phyloP scores from a whole-genome alignment of 2,888 invertebrate species.

The Ochropleura leucogaster region DNA sequence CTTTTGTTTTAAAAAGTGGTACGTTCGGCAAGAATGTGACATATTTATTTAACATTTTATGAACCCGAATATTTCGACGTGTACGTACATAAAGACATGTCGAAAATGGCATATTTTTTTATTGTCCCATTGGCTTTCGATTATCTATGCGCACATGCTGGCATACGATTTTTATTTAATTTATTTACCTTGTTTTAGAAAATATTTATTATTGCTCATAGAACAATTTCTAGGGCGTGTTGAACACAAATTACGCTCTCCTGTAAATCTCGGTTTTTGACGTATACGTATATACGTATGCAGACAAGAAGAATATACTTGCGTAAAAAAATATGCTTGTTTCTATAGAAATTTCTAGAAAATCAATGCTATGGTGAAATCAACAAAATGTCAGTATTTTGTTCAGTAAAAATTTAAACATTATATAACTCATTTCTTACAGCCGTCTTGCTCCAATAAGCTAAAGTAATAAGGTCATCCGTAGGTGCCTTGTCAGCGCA shows the following conservation, averaged over 20 bases:
- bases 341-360: neutral
- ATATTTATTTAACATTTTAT: slow-evolving; percentile 1
- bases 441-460: slow-evolving; percentile 66
- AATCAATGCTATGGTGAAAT: neutral
- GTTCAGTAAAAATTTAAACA: slow-evolving; percentile 16
- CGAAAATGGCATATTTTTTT: too few relatives aligned
- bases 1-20: neutral
- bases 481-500: slow-evolving; percentile 65
- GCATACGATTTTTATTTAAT: too few relatives aligned
- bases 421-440: slow-evolving; percentile 20
- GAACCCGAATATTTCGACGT: neutral
- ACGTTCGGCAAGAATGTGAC: neutral
- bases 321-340: neutral
- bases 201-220: too few relatives aligned
- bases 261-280: too few relatives aligned
- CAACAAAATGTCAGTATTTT: neutral
- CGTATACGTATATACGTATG: neutral
- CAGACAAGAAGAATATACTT: neutral
- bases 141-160: too few relatives aligned
- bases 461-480: slow-evolving; percentile 70
- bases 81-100: too few relatives aligned
- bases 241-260: too few relatives aligned
- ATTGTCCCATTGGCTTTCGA: too few relatives aligned
- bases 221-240: too few relatives aligned
- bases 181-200: too few relatives aligned